Conservation (phyloP, 2,113 vertebrate species). For the Laticauda colubrina region DNA sequence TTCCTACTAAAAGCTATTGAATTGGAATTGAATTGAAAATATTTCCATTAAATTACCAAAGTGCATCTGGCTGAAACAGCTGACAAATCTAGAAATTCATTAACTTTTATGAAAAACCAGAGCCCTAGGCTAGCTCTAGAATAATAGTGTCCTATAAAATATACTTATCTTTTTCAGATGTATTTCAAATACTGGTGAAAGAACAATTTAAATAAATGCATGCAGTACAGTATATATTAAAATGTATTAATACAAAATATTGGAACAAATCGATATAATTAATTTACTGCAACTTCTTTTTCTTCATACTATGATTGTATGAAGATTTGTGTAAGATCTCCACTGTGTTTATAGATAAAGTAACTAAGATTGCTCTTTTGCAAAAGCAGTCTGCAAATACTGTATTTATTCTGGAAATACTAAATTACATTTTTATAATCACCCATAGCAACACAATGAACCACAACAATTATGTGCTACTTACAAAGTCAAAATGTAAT, state of each 20-base stretch:
- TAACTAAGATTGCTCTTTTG: neutral
- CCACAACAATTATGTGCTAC: neutral
- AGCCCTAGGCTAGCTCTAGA: conserved; percentile 67
- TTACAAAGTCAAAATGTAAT: neutral
- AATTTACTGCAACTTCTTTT: conserved; percentile 35
- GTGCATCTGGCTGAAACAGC: conserved; percentile 72
- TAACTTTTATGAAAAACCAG: conserved; percentile 74
- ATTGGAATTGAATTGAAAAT: conserved; percentile 69
- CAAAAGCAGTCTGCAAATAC: conserved; percentile 3
- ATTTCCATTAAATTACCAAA: conserved; percentile 70
- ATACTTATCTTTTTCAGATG: conserved; percentile 56
- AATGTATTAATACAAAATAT: conserved; percentile 56
- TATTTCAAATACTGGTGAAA: conserved; percentile 69
- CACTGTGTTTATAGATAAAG: conserved; percentile 21
- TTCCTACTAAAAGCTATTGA: conserved; percentile 72
- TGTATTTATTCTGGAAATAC: neutral
- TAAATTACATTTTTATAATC: conserved; percentile 36
- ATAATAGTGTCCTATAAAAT: conserved; percentile 66
- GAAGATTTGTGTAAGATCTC: conserved; percentile 32
- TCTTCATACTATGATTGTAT: conserved; percentile 47
- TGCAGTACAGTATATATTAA: conserved; percentile 63
- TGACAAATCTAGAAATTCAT: conserved; percentile 74
- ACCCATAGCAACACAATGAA: conserved; percentile 24
- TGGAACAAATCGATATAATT: conserved; percentile 62
- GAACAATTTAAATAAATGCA: conserved; percentile 67